Evolutionary conservation across 2,113 vertebrate genomes (phyloP).

Genomic region (Entomyzon cyanotis): DNA sequence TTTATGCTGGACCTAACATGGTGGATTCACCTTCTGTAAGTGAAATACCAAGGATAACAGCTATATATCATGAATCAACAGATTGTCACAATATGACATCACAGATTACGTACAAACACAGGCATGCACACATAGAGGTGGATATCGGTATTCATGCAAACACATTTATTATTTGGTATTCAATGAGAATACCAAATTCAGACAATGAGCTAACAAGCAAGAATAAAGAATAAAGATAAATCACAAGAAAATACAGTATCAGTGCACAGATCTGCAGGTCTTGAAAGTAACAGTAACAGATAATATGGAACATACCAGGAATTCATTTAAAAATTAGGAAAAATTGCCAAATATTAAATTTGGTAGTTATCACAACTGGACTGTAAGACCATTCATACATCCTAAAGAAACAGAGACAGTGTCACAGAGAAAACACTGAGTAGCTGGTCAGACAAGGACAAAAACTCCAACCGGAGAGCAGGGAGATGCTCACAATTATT

Average conservation of each 20-base stretch:
- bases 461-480: neutral
- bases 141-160: neutral
- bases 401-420: neutral
- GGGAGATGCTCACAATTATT: neutral
- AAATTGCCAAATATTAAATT: neutral
- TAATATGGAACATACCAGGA: neutral
- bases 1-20: neutral
- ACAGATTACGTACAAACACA: neutral
- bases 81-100: neutral
- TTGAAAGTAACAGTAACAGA: neutral
- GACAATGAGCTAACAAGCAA: neutral
- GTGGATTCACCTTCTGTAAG: neutral
- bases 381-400: neutral
- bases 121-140: neutral
- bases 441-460: neutral
- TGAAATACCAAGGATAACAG: neutral
- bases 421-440: neutral
- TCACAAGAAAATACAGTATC: neutral
- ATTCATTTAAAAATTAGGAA: neutral
- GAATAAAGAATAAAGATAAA: neutral
- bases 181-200: neutral
- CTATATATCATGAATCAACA: neutral
- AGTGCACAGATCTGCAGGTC: neutral
- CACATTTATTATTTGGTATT: neutral
- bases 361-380: neutral